Percentiles rank a stretch among this genome's conserved stretches.
phyloP scores from a whole-genome alignment of 2,888 invertebrate species.

The Monochamus alternatus region DNA sequence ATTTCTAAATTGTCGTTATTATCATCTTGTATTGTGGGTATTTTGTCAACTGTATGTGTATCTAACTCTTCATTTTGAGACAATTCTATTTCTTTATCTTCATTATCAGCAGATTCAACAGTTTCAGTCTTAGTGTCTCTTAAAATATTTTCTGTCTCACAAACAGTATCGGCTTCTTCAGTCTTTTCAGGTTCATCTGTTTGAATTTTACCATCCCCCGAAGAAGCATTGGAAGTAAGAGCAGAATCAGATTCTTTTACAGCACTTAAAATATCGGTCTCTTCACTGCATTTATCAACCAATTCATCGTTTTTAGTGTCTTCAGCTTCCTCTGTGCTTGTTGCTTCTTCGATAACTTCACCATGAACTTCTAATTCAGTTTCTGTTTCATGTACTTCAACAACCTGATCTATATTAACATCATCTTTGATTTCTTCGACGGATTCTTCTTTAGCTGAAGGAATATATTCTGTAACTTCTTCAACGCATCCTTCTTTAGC shows the following conservation, averaged over 20 bases:
- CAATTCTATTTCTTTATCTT: background rate
- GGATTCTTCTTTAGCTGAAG: background rate
- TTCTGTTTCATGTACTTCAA: no score
- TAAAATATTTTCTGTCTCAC: constrained; percentile 1
- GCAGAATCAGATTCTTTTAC: background rate
- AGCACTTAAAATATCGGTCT: background rate
- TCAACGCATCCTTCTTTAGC: background rate
- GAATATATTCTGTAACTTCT: background rate
- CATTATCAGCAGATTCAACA: background rate
- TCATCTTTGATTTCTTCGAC: background rate
- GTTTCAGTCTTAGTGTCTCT: constrained; percentile 31
- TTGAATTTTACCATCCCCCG: background rate
- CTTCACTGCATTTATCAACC: background rate
- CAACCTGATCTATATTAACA: background rate
- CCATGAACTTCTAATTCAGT: no score
- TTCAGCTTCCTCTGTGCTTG: no score
- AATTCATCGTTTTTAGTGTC: background rate
- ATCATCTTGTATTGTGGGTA: background rate
- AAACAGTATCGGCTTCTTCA: constrained; percentile 25
- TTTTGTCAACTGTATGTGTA: background rate
- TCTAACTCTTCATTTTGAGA: background rate
- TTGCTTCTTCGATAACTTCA: no score
- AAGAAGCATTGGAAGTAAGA: background rate
- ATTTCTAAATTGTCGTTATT: background rate
- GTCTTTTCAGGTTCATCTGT: background rate